Evolutionary conservation across 2,113 vertebrate genomes (phyloP).

Genomic region (Sturnira hondurensis): DNA sequence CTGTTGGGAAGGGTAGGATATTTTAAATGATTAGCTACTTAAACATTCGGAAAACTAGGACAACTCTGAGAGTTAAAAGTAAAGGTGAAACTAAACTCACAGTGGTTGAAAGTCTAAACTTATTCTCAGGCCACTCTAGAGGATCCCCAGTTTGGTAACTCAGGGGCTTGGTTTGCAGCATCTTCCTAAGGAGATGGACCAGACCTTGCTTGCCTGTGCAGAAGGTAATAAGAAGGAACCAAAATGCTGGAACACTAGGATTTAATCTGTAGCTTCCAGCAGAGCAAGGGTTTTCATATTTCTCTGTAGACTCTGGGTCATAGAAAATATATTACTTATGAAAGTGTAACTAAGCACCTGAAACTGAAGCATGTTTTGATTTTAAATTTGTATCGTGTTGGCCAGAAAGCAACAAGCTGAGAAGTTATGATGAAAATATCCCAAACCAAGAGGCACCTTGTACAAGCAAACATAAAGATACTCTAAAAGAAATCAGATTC

Average conservation of each 20-base stretch:
- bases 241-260: background rate
- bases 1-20: background rate
- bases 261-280: background rate
- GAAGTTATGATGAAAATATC: background rate
- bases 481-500: background rate
- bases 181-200: background rate
- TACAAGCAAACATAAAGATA: background rate
- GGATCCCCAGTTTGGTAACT: background rate
- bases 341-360: background rate
- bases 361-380: background rate
- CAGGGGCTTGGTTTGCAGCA: background rate
- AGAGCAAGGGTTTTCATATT: background rate
- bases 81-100: background rate
- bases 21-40: background rate
- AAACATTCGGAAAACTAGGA: background rate
- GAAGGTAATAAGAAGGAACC: background rate
- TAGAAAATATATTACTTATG: background rate
- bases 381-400: background rate
- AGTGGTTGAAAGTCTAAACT: background rate
- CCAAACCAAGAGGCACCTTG: background rate
- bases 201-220: background rate
- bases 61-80: background rate
- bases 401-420: background rate
- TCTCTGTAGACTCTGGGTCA: background rate
- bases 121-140: background rate